Base-by-base conservation (phyloP, 1,140 invertebrate species). In the Eciton burchellii region DNA sequence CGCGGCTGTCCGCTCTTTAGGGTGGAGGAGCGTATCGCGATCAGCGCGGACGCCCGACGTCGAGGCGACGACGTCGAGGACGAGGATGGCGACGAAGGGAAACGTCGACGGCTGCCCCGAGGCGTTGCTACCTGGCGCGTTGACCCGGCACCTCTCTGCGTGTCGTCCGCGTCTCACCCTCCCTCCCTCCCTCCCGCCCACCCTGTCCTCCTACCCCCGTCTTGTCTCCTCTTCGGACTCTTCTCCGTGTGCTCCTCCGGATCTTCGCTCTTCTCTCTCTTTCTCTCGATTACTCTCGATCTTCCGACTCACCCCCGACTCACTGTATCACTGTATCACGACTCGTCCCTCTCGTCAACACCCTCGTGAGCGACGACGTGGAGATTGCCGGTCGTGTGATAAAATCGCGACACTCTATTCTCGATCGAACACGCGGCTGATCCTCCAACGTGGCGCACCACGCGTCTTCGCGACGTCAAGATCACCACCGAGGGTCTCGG, bases 61-160 rank as follows among this genome's bases (percentile, higher is more conserved):
- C 70, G 68, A 47, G 56, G 81, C 56, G 62, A 72, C 77, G 79
- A 60, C 41, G 65, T 47, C 73, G 70, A 66, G 76, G 81, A 82
- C 82, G 73, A 65, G 65, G 85, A 74, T 83, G 83, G 85, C 85
- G 74, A 84, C 81, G 68, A 83, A 66, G 82, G 63, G 57, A 73
- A 35, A 60, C 83, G 89, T 70, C 86, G 84, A 74, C 82, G 88
- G 86, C 45, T 85, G 86, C 88, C 83, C 87, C 70, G 86, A 88
- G 87, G 87, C 87, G 87, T 88, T 88, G 87, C 85, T 88, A 87
- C 87, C 87, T 88, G 87, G 87, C 87, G 86, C 87, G 87, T 88
- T 88, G 87, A 88, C 87, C 87, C 87, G 86, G 83, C 86, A 79
- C 81, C 87, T 88, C 87, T 88, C 86, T 87, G 86, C 87, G 86